Conservation (phyloP, 2,113 vertebrate species). For the Isichthys henryi region DNA sequence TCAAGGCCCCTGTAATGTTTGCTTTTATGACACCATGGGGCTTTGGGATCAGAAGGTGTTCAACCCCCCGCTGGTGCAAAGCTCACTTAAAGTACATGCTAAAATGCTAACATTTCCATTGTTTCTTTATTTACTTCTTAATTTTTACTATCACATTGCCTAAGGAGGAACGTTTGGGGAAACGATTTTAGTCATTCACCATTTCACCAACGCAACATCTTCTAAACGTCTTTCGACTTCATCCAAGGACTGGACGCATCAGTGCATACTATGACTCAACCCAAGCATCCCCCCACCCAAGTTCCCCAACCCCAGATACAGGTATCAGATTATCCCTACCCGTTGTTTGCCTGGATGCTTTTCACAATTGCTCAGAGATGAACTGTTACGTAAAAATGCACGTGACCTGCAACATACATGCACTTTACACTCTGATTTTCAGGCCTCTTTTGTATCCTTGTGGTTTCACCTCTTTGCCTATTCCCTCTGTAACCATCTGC, state of each 20-base stretch:
- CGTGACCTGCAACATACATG: neutral
- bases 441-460: neutral
- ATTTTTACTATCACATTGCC: slow-evolving; percentile 11
- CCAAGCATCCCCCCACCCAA: slow-evolving; percentile 30
- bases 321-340: slow-evolving; percentile 45
- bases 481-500: neutral
- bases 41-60: slow-evolving; percentile 33
- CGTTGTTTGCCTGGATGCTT: slow-evolving; percentile 39
- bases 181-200: neutral
- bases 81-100: neutral
- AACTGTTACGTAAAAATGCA: slow-evolving; percentile 18
- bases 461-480: neutral
- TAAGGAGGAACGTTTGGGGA: neutral
- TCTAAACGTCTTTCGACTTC: neutral
- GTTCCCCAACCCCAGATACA: slow-evolving; percentile 38
- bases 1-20: slow-evolving; percentile 34
- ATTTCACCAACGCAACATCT: slow-evolving; percentile 16
- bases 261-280: slow-evolving; percentile 46
- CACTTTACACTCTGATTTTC: neutral
- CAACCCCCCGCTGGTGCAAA: slow-evolving; percentile 19
- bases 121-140: slow-evolving; percentile 14
- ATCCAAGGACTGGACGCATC: slow-evolving; percentile 45
- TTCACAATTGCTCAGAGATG: slow-evolving; percentile 19
- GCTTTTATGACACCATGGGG: slow-evolving; percentile 29
- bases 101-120: slow-evolving; percentile 19